Evolutionary conservation across 2,113 vertebrate genomes (phyloP).

Genomic region (Serilophus lunatus): DNA sequence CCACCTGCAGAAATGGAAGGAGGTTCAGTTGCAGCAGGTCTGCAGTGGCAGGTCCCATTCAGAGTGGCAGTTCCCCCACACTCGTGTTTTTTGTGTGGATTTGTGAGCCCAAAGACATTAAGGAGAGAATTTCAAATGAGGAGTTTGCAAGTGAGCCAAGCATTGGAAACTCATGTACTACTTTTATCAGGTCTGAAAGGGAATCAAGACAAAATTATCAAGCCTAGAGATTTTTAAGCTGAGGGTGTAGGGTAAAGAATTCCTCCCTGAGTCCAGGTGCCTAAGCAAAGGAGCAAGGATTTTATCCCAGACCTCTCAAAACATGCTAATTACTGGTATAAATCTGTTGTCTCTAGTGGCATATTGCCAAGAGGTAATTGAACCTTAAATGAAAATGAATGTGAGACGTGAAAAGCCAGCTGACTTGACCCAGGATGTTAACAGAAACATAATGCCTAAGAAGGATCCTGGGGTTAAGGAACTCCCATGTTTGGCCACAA

Average conservation of each 20-base stretch:
- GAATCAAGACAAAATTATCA: neutral
- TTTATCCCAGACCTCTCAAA: neutral
- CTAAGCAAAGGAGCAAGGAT: neutral
- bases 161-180: neutral
- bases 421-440: slow-evolving; percentile 14
- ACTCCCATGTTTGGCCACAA: neutral
- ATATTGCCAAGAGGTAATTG: slow-evolving; percentile 2
- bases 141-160: neutral
- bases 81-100: fast-evolving
- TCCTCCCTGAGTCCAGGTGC: neutral
- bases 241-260: neutral
- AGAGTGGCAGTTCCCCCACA: neutral
- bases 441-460: slow-evolving; percentile 3
- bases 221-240: neutral
- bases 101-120: neutral
- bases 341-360: neutral
- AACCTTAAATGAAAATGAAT: neutral
- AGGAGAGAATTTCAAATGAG: neutral
- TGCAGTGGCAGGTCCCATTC: neutral
- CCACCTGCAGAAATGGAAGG: neutral
- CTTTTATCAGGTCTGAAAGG: neutral
- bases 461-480: neutral
- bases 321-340: neutral
- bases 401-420: slow-evolving; percentile 1
- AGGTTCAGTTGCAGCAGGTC: neutral